These are phyloP conservation scores for Xestia c-nigrum DNA, from an alignment of 2,888 invertebrate species.

Conservation along the genomic window DNA sequence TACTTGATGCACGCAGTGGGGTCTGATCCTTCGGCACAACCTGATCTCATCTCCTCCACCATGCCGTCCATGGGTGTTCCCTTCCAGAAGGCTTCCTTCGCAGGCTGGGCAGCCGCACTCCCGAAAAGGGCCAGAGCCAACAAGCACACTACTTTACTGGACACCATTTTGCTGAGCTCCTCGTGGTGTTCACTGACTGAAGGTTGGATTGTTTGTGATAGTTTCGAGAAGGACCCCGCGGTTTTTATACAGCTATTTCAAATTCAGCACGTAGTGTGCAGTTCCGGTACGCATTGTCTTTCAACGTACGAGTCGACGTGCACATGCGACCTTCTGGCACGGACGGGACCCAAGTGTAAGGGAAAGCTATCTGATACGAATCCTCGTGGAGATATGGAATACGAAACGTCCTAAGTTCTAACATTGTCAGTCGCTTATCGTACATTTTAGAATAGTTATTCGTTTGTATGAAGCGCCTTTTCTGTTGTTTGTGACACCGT, in stretches of 20 bases:
- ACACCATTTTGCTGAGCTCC: slow-evolving; percentile 82
- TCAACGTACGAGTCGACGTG: slow-evolving; percentile 78
- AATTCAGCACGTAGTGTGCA: slow-evolving; percentile 86
- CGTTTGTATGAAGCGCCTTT: slow-evolving; percentile 80
- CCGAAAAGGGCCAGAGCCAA: slow-evolving; percentile 90
- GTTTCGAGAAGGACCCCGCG: slow-evolving; percentile 85
- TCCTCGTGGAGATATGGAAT: slow-evolving; percentile 76
- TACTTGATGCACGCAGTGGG: slow-evolving; percentile 95
- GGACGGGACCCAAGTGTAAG: slow-evolving; percentile 81
- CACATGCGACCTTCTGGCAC: slow-evolving; percentile 83
- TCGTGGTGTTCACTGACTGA: slow-evolving; percentile 85
- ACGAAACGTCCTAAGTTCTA: slow-evolving; percentile 82
- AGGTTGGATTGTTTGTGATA: slow-evolving; percentile 87
- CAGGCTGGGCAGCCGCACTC: slow-evolving; percentile 91
- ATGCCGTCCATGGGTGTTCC: slow-evolving; percentile 93
- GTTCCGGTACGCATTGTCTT: slow-evolving; percentile 89
- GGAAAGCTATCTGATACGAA: slow-evolving; percentile 90
- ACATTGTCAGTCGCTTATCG: slow-evolving; percentile 66
- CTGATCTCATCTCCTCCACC: slow-evolving; percentile 94
- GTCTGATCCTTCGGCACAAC: slow-evolving; percentile 94
- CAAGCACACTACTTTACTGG: slow-evolving; percentile 87
- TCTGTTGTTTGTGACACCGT: slow-evolving; percentile 90
- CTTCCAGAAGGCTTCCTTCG: slow-evolving; percentile 93
- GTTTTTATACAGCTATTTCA: slow-evolving; percentile 91
- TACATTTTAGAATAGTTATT: slow-evolving; percentile 77